Evolutionary conservation across 2,888 invertebrate genomes (phyloP).

Genomic region (Ptycholaimellus sp.): DNA sequence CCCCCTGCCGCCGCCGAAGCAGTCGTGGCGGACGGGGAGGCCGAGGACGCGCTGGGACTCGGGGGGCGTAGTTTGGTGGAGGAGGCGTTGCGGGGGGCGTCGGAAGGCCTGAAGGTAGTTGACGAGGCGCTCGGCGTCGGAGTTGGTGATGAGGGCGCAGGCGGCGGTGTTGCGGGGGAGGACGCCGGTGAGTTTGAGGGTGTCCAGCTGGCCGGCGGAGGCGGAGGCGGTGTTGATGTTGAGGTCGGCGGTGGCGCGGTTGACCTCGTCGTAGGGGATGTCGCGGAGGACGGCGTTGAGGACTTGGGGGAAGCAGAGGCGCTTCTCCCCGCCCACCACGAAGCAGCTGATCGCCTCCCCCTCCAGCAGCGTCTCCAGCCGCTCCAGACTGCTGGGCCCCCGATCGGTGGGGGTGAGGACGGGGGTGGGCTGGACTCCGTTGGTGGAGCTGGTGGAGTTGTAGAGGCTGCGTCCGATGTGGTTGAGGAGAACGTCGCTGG

Average conservation of each 20-base stretch:
- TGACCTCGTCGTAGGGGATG: slow-evolving; percentile 55
- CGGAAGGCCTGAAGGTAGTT: too few species aligned
- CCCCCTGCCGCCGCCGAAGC: slow-evolving; percentile 80
- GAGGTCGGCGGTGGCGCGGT: slow-evolving; percentile 66
- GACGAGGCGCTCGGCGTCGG: slow-evolving; percentile 83
- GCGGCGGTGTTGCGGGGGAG: slow-evolving; percentile 51
- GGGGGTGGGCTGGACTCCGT: slow-evolving; percentile 34
- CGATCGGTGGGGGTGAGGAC: slow-evolving; percentile 58
- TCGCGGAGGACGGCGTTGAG: slow-evolving; percentile 64
- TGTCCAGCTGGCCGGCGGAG: slow-evolving; percentile 34
- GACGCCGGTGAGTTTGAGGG: slow-evolving; percentile 28
- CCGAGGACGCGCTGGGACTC: slow-evolving; percentile 5
- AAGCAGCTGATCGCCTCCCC: slow-evolving; percentile 81
- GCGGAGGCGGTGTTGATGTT: slow-evolving; percentile 79
- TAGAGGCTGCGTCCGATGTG: slow-evolving; percentile 2
- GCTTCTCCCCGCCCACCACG: slow-evolving; percentile 76
- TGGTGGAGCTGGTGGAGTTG: slow-evolving; percentile 12
- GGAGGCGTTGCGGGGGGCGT: too few species aligned
- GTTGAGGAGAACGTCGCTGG: background rate
- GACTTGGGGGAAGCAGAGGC: slow-evolving; percentile 81
- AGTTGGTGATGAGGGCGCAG: slow-evolving; percentile 86
- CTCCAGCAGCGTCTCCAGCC: slow-evolving; percentile 50
- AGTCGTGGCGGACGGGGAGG: slow-evolving; percentile 51
- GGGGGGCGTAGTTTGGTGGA: too few species aligned
- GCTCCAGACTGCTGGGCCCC: slow-evolving; percentile 38